Conservation (phyloP, 1,140 invertebrate species). For the Varroa destructor region DNA sequence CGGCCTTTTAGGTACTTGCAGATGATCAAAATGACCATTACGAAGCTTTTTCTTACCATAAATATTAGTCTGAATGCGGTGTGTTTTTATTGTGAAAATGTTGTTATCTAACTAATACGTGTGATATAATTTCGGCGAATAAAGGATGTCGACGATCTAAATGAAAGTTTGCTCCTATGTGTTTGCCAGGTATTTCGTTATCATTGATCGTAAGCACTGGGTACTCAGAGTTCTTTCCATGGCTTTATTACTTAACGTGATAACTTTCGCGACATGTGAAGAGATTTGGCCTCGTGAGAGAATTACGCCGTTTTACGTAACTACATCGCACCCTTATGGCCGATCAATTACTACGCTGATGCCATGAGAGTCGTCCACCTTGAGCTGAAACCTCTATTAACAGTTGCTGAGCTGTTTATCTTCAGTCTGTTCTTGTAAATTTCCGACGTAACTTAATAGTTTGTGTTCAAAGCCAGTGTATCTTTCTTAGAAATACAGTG, state of each 20-base stretch:
- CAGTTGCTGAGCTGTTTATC: too few species aligned
- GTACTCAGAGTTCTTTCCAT: slow-evolving; percentile 10
- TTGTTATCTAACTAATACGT: too few species aligned
- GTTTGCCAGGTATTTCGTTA: not conserved
- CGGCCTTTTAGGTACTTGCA: not conserved
- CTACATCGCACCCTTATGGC: slow-evolving; percentile 15
- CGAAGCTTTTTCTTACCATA: not conserved
- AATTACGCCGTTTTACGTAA: not conserved
- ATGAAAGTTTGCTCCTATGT: too few species aligned
- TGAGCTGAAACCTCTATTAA: too few species aligned
- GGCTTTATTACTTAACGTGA: slow-evolving; percentile 10
- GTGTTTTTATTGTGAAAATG: too few species aligned
- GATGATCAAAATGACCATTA: not conserved
- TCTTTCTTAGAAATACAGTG: too few species aligned
- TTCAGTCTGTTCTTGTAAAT: too few species aligned
- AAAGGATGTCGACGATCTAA: too few species aligned
- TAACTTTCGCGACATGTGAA: slow-evolving; percentile 8
- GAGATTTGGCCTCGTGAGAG: slow-evolving; percentile 11
- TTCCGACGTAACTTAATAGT: too few species aligned
- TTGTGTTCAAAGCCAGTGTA: too few species aligned
- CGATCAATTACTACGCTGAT: slow-evolving; percentile 10
- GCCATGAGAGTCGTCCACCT: slow-evolving; percentile 1
- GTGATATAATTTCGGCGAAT: too few species aligned
- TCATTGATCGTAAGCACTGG: not conserved
- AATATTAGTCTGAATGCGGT: not conserved